phyloP scores from a whole-genome alignment of 2,797 vertebrate genomes.

The Halcyon leucocephala region DNA sequence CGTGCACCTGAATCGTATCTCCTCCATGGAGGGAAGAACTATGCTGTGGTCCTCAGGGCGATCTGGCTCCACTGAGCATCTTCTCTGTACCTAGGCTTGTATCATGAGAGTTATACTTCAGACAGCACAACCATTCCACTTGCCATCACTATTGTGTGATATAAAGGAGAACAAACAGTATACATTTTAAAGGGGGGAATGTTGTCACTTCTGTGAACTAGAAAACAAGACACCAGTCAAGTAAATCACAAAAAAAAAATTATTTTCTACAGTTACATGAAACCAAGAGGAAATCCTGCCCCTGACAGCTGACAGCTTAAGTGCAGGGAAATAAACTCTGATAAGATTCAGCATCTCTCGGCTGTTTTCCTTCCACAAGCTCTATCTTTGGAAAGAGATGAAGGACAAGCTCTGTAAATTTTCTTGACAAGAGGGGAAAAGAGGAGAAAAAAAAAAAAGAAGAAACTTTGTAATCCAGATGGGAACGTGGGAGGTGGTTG shows the following conservation, averaged over 20 bases:
- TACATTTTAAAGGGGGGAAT: not conserved
- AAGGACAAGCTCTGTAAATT: constrained; percentile 50
- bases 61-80: not conserved
- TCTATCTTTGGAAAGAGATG: constrained; percentile 23
- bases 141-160: not conserved
- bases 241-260: not conserved
- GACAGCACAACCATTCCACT: not conserved
- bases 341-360: not conserved
- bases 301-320: not conserved
- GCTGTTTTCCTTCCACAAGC: constrained; percentile 20
- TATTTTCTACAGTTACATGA: not conserved
- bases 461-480: constrained; percentile 5
- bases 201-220: not conserved
- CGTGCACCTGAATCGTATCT: not conserved
- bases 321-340: not conserved
- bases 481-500: constrained; percentile 33
- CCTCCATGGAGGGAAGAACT: not conserved
- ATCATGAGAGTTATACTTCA: not conserved
- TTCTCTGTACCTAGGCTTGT: not conserved
- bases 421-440: constrained; percentile 42
- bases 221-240: not conserved
- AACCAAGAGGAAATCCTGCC: not conserved
- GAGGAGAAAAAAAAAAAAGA: not conserved
- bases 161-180: not conserved
- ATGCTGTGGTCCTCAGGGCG: not conserved